phyloP scores from a whole-genome alignment of 1,140 invertebrate genomes.

The Diploscapter pachys region DNA sequence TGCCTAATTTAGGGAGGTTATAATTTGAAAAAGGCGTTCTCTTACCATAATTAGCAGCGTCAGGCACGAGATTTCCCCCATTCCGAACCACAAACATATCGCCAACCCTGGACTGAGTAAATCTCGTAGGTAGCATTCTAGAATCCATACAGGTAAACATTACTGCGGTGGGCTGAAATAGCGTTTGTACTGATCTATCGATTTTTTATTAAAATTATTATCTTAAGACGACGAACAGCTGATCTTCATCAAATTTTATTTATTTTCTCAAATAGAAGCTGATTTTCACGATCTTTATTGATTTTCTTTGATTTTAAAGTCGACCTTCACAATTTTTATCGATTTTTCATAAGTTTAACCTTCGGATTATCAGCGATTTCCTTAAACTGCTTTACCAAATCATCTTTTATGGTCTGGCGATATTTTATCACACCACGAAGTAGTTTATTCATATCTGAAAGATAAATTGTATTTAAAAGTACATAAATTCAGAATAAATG shows the following conservation, averaged over 20 bases:
- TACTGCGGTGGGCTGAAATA: conserved; percentile 79
- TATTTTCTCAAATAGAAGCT: no score
- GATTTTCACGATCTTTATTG: no score
- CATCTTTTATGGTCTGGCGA: conserved; percentile 72
- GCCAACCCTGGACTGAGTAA: conserved; percentile 86
- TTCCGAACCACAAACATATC: conserved; percentile 94
- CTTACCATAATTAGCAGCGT: conserved; percentile 73
- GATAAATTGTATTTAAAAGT: no score
- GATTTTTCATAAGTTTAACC: conserved; percentile 64
- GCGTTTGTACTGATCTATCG: conserved; percentile 41
- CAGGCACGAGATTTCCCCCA: conserved; percentile 85
- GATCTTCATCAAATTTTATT: no score
- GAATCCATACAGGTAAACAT: conserved; percentile 96
- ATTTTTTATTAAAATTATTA: no score
- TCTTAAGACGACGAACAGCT: no score
- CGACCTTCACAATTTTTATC: not conserved
- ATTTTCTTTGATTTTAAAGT: no score
- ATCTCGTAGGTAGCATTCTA: conserved; percentile 86
- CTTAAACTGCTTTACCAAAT: conserved; percentile 84
- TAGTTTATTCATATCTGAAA: conserved; percentile 73
- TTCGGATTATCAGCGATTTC: conserved; percentile 79
- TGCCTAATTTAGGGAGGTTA: conserved; percentile 16
- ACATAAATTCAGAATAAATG: no score
- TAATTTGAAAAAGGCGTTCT: not conserved
- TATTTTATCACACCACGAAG: conserved; percentile 82